Conservation (phyloP, 1,140 invertebrate species). For the Halictus rubicundus region DNA sequence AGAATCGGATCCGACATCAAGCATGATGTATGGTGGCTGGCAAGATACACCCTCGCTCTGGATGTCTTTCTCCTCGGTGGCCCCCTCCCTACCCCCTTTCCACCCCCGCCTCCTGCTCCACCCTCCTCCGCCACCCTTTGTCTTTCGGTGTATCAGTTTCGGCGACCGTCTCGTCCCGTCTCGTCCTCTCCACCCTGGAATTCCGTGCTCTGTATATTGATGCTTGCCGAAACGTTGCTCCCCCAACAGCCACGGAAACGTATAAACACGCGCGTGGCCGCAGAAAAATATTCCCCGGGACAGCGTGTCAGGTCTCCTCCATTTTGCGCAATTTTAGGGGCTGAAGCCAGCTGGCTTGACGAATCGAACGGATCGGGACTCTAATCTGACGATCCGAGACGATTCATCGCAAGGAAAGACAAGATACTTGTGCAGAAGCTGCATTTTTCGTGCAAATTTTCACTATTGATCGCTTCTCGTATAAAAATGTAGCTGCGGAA, state of each 20-base stretch:
- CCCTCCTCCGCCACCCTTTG: not conserved
- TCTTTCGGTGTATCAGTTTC: conserved; percentile 58
- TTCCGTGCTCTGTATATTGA: conserved; percentile 80
- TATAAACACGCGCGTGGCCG: conserved; percentile 42
- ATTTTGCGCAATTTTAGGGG: conserved; percentile 19
- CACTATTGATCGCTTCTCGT: too few species aligned
- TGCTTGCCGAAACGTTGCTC: conserved; percentile 62
- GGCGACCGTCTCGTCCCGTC: conserved; percentile 61
- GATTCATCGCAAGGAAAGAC: not conserved
- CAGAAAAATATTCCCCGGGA: conserved; percentile 30
- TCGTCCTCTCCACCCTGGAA: conserved; percentile 50
- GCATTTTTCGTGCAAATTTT: too few species aligned
- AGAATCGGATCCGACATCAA: conserved; percentile 79
- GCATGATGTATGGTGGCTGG: conserved; percentile 78
- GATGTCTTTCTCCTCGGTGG: conserved; percentile 63
- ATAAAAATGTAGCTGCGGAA: too few species aligned
- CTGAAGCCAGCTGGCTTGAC: conserved; percentile 22
- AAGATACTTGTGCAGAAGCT: too few species aligned
- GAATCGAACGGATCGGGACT: conserved; percentile 52
- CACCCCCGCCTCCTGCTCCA: not conserved
- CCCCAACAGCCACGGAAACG: conserved; percentile 22
- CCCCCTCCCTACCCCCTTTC: conserved; percentile 41
- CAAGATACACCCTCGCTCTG: conserved; percentile 69
- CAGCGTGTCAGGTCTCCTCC: conserved; percentile 34
- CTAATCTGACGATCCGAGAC: conserved; percentile 7